phyloP scores from a whole-genome alignment of 2,797 vertebrate species.

The Morus bassanus region DNA sequence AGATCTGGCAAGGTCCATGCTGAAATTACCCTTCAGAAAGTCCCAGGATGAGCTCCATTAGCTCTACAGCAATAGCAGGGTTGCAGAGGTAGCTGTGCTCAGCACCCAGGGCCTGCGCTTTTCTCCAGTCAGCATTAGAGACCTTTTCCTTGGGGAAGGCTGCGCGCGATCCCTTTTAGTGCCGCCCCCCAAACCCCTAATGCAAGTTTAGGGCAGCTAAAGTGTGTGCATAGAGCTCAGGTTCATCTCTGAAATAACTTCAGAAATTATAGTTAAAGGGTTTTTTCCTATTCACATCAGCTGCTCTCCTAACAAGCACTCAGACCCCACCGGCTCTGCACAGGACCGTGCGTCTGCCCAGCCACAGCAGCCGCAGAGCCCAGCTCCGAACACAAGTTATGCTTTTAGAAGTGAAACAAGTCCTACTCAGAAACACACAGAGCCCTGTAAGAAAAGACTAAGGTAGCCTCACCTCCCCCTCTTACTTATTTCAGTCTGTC shows the following conservation, averaged over 20 bases:
- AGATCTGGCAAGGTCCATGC: neutral
- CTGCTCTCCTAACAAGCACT: neutral
- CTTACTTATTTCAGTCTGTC: accelerated
- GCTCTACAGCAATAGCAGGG: too few relatives aligned
- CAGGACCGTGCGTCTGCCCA: accelerated
- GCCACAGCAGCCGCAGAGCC: neutral
- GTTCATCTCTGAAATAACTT: neutral
- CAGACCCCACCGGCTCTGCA: too few relatives aligned
- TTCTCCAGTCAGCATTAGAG: too few relatives aligned
- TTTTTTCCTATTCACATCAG: neutral
- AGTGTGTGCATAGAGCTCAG: accelerated
- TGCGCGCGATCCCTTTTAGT: neutral
- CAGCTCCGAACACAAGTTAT: accelerated
- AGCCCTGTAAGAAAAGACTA: accelerated
- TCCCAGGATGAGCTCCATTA: neutral
- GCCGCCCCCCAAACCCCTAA: neutral
- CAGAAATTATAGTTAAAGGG: too few relatives aligned
- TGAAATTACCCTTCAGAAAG: neutral
- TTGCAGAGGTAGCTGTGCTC: neutral
- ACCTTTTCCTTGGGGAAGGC: neutral
- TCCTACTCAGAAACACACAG: neutral
- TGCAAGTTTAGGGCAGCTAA: neutral
- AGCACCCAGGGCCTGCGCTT: too few relatives aligned
- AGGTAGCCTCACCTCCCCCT: accelerated
- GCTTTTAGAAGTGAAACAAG: accelerated